phyloP scores from a whole-genome alignment of 2,888 invertebrate species.

The Limnephilus rhombicus region DNA sequence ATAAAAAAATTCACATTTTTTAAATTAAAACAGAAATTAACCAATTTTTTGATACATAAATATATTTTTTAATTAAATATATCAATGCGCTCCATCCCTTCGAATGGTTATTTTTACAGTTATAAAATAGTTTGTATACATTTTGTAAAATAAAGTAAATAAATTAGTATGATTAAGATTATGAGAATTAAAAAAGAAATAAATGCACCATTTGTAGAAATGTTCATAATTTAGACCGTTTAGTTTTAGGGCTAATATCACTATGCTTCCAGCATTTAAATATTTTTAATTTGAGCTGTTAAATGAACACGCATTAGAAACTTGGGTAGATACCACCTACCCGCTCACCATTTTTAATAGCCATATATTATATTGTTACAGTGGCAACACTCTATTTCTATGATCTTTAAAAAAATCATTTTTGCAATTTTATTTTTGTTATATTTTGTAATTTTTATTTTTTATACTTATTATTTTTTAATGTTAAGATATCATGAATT shows the following conservation, averaged over 20 bases:
- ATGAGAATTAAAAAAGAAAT: background rate
- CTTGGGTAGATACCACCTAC: background rate
- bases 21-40: background rate
- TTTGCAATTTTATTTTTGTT: background rate
- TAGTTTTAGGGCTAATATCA: background rate
- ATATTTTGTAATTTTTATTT: background rate
- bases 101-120: background rate
- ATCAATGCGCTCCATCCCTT: background rate
- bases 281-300: constrained; percentile 20
- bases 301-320: constrained; percentile 3
- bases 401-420: background rate
- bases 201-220: background rate
- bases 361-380: background rate
- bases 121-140: constrained; percentile 5
- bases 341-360: background rate
- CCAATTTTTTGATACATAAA: background rate
- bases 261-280: constrained; percentile 25
- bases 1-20: no score
- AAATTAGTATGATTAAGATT: background rate
- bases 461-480: background rate
- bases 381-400: background rate
- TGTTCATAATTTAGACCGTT: constrained; percentile 3
- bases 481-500: background rate
- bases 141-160: constrained; percentile 17
- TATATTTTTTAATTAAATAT: background rate